Evolutionary conservation across 2,113 vertebrate genomes (phyloP).

Genomic region (Chaetura pelagica): DNA sequence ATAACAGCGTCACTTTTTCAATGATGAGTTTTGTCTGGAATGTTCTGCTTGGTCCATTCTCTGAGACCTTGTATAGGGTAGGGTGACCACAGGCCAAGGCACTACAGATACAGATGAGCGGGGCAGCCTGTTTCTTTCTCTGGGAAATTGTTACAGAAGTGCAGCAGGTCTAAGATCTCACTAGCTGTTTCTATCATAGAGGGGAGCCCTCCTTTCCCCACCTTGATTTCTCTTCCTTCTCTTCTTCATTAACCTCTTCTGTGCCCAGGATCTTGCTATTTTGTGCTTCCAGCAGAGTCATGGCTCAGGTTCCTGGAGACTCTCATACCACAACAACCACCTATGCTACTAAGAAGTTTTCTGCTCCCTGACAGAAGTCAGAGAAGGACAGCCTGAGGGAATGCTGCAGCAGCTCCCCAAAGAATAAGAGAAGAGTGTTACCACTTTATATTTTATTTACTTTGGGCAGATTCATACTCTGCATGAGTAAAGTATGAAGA

Average conservation of each 20-base stretch:
- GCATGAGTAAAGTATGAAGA: not conserved
- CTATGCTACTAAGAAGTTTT: not conserved
- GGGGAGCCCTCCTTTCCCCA: not conserved
- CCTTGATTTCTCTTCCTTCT: not conserved
- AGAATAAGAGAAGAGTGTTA: not conserved
- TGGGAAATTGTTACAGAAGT: not conserved
- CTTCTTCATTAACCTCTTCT: not conserved
- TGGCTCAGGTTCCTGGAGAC: not conserved
- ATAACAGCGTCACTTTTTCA: not conserved
- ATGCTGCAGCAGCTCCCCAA: not conserved
- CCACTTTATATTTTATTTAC: not conserved
- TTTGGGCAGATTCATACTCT: not conserved
- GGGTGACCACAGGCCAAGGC: not conserved
- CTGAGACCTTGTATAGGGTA: not conserved
- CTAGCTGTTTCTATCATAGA: not conserved
- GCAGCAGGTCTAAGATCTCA: not conserved
- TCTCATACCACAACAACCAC: not conserved
- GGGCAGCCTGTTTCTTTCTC: not conserved
- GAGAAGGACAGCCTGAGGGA: not conserved
- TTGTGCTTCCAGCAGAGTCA: not conserved
- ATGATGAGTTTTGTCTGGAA: not conserved
- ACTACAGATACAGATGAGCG: rapidly evolving
- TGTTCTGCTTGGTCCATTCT: not conserved
- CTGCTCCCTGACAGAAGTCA: not conserved
- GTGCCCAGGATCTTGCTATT: not conserved